phyloP scores from a whole-genome alignment of 2,888 invertebrate genomes.

The Aspidapion aeneum region DNA sequence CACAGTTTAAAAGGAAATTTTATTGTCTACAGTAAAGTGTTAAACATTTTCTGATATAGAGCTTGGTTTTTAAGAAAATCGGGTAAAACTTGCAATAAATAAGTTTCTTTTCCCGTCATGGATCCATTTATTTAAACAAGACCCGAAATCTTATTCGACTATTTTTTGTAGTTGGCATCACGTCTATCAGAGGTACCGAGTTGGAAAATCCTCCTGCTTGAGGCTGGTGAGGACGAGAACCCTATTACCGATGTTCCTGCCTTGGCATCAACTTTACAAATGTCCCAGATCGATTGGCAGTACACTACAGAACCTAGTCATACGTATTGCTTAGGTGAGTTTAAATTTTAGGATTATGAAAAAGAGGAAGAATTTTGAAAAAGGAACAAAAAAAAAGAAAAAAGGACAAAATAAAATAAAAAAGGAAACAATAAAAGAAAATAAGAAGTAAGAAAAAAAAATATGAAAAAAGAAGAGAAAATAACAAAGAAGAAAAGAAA shows the following conservation, averaged over 20 bases:
- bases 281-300: conserved; percentile 84
- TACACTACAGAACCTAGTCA: conserved; percentile 84
- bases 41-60: too few species aligned
- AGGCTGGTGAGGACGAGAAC: conserved; percentile 85
- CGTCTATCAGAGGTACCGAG: conserved; percentile 69
- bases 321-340: conserved; percentile 61
- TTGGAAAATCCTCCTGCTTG: conserved; percentile 76
- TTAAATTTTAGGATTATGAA: conserved; percentile 38
- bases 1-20: too few species aligned
- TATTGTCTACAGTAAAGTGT: too few species aligned
- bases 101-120: too few species aligned
- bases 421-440: background rate
- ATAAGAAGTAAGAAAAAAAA: background rate
- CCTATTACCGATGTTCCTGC: conserved; percentile 87
- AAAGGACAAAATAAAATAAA: background rate
- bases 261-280: conserved; percentile 79
- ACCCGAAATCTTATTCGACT: too few species aligned
- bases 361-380: background rate
- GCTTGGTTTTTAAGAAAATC: too few species aligned
- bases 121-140: too few species aligned
- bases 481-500: background rate
- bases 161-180: conserved; percentile 53
- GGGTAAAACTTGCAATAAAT: too few species aligned
- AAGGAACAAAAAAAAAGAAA: background rate
- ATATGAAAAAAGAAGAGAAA: background rate